Conservation (phyloP, 2,888 invertebrate genomes). For the Cheilosia urbana region DNA sequence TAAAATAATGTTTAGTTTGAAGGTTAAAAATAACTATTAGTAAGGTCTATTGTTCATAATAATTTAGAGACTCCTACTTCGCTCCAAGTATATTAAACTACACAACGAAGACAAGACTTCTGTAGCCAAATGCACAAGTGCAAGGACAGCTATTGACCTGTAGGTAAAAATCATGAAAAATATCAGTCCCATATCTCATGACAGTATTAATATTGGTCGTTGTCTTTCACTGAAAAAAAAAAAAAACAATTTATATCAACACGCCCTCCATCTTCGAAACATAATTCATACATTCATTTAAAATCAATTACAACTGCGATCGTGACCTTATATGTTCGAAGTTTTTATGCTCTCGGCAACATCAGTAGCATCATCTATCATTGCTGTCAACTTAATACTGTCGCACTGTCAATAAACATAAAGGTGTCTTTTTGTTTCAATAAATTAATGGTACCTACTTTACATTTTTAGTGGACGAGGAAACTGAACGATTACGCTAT, state of each 20-base stretch:
- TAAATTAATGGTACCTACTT: conserved; percentile 6
- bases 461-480: background rate
- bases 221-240: no score
- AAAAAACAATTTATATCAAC: background rate
- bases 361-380: conserved; percentile 16
- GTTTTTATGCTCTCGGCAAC: background rate
- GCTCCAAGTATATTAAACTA: no score
- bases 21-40: no score
- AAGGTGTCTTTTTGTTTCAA: conserved; percentile 9
- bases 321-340: conserved; percentile 22
- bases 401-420: conserved; percentile 3
- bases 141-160: no score
- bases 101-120: no score
- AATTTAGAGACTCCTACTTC: no score
- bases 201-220: background rate
- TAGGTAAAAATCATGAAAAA: no score
- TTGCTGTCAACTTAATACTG: conserved; percentile 1
- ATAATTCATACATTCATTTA: background rate
- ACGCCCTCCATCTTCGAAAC: background rate
- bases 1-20: no score
- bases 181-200: no score
- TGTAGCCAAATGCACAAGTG: no score
- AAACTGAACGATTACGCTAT: background rate
- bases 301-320: conserved; percentile 9
- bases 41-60: no score